A percentile compares a stretch with the other conserved stretches of the same genome.
phyloP scores from a whole-genome alignment of 2,888 invertebrate species.

The Morpho achilles region DNA sequence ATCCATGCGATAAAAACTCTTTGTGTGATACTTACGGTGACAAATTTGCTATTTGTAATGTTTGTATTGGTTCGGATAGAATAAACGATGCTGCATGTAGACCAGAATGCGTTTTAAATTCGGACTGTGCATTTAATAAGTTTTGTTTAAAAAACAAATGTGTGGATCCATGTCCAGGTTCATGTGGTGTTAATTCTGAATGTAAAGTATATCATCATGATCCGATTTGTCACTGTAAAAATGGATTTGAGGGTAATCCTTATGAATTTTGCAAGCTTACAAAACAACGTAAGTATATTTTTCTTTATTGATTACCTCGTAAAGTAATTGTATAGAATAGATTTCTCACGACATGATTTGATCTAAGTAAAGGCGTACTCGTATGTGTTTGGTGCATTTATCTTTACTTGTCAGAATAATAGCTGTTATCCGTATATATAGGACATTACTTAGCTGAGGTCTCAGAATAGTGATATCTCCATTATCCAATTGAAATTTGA shows the following conservation, averaged over 20 bases:
- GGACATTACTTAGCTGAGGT: too few species aligned
- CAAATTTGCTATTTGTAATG: conserved; percentile 88
- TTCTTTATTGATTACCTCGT: conserved; percentile 6
- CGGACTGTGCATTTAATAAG: conserved; percentile 88
- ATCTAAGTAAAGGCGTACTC: too few species aligned
- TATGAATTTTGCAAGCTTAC: conserved; percentile 85
- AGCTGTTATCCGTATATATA: too few species aligned
- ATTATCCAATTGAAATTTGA: too few species aligned
- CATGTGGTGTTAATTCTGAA: conserved; percentile 86
- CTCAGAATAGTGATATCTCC: too few species aligned
- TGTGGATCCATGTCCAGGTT: conserved; percentile 87
- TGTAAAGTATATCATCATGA: conserved; percentile 85
- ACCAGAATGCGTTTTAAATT: conserved; percentile 89
- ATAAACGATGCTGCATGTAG: conserved; percentile 86
- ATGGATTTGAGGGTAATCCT: conserved; percentile 86
- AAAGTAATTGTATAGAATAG: too few species aligned
- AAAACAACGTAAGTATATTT: conserved; percentile 66
- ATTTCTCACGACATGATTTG: too few species aligned
- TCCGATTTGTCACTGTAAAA: conserved; percentile 85
- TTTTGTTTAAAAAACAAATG: conserved; percentile 88
- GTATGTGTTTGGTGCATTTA: too few species aligned
- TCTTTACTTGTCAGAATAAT: too few species aligned
- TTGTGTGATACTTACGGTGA: conserved; percentile 85
- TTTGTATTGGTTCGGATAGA: conserved; percentile 84
- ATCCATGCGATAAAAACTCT: conserved; percentile 85